phyloP scores from a whole-genome alignment of 2,888 invertebrate species.

The Blastobasis adustella region DNA sequence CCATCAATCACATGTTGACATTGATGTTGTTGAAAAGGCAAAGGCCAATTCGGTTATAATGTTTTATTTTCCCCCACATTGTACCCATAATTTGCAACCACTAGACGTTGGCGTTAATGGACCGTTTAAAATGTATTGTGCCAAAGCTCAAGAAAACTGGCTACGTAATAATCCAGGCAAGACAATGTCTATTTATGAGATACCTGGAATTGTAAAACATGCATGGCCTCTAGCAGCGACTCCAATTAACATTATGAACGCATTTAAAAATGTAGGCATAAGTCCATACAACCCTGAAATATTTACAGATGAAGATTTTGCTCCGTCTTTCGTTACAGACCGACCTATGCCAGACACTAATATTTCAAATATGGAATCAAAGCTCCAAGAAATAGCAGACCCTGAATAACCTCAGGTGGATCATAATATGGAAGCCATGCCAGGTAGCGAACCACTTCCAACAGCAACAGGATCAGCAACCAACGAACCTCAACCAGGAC shows the following conservation, averaged over 20 bases:
- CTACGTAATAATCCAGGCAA: constrained; percentile 25
- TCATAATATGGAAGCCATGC: no score
- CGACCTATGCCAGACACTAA: neutral
- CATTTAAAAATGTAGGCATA: constrained; percentile 1
- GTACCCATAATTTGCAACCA: constrained; percentile 16
- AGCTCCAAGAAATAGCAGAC: no score
- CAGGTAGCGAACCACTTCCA: no score
- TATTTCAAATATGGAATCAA: no score
- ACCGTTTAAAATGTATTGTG: constrained; percentile 7
- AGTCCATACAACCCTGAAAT: neutral
- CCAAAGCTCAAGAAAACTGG: constrained; percentile 12
- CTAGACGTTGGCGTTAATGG: constrained; percentile 13
- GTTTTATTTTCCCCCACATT: constrained; percentile 26
- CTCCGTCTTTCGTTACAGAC: neutral
- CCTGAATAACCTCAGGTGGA: no score
- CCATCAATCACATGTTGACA: constrained; percentile 25
- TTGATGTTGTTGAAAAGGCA: constrained; percentile 19
- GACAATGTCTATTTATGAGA: constrained; percentile 27
- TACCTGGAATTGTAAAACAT: constrained; percentile 19
- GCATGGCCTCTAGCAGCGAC: constrained; percentile 21
- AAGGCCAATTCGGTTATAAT: constrained; percentile 20
- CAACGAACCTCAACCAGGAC: neutral
- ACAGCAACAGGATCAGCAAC: no score
- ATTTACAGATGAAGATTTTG: neutral
- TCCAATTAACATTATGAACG: neutral